Percentiles rank a stretch among this genome's conserved stretches.
Conservation (phyloP, 2,888 invertebrate genomes). For the Pocota personata region DNA sequence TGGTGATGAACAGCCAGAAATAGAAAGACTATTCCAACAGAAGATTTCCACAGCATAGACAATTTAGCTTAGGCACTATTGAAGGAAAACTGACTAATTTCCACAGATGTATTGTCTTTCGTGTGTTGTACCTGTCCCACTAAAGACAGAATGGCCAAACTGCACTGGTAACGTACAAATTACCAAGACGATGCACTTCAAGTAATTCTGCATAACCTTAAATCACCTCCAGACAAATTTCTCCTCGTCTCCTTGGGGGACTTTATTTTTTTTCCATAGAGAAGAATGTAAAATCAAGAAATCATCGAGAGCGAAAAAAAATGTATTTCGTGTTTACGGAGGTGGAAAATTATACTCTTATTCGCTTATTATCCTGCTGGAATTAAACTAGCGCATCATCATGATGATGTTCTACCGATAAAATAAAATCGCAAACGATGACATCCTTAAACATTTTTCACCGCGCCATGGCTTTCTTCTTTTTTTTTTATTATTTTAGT, state of each 20-base stretch:
- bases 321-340: conserved; percentile 76
- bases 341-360: conserved; percentile 80
- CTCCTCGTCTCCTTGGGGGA: background rate
- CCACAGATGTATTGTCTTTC: conserved; percentile 24
- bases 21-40: too few species aligned
- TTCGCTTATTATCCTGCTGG: conserved; percentile 74
- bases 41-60: too few species aligned
- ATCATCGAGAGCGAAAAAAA: conserved; percentile 12
- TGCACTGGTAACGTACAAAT: conserved; percentile 45
- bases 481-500: background rate
- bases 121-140: background rate
- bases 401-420: conserved; percentile 61
- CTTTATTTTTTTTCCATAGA: background rate
- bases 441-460: conserved; percentile 52
- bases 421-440: conserved; percentile 60
- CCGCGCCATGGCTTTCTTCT: background rate
- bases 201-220: conserved; percentile 31
- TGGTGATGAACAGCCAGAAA: too few species aligned
- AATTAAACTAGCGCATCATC: conserved; percentile 68
- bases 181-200: conserved; percentile 46
- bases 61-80: background rate
- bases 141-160: conserved; percentile 8
- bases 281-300: conserved; percentile 30
- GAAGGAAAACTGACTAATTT: background rate
- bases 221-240: conserved; percentile 48